Base-by-base conservation (phyloP, 1,140 invertebrate genomes). In the Drosophila kepulauana region DNA sequence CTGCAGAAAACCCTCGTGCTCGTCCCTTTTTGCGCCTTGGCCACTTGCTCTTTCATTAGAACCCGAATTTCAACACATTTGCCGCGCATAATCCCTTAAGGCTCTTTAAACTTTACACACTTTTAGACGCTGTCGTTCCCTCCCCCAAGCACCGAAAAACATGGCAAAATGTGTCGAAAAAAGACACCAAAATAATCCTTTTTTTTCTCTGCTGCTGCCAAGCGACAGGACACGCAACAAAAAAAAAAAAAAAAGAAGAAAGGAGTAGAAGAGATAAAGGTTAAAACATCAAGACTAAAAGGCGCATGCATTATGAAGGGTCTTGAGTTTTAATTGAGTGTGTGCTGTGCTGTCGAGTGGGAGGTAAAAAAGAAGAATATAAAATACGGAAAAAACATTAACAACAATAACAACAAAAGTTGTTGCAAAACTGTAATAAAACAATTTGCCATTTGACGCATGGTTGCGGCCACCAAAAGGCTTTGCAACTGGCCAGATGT, bases 31-130 rank as follows among this genome's bases (percentile, higher is more conserved):
- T 73, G 48, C 45, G 48, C 45, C 51, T 68, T 63, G 35, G 35
- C 45, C 66, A 72, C 66, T 73, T 67, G 61, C 67, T 68, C 51
- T 54, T 75, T 77, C 48, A 59, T 61, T 73, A 49, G 10, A 71
- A 70, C 64, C 80, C 81, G 76, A 88, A 85, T 88, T 91, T 91
- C 81, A 85, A 88, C 88, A 91, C 88, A 91, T 91, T 91, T 88
- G 81, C 76, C 76, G 78, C 78, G 70, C 78, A 79, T 91, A 91
- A 91, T 91, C 88, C 88, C 88, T 91, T 91, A 91, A 91, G 88
- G 88, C 88, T 91, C 88, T 91, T 91, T 91, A 88, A 91, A 91
- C 88, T 91, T 91, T 88, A 88, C 88, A 91, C 82, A 91, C 88
- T 91, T 91, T 84, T 90, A 67, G 73, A 59, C 48, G 67, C 20